Evolutionary conservation across 2,797 vertebrate genomes (phyloP).

Genomic region (Sebastes taczanowskii): DNA sequence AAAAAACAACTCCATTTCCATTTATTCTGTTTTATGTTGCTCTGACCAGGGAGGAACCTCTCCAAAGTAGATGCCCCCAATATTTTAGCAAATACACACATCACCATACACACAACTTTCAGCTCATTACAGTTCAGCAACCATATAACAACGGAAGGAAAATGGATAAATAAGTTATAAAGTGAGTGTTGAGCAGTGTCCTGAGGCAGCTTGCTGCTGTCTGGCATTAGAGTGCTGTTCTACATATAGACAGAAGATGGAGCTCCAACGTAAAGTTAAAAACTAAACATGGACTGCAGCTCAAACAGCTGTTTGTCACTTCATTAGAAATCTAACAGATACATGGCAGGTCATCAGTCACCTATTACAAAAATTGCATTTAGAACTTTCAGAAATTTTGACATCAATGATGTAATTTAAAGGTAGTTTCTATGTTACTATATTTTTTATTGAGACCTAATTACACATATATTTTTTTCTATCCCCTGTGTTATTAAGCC

Average conservation of each 20-base stretch:
- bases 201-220: neutral
- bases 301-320: neutral
- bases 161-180: neutral
- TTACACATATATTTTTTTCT: neutral
- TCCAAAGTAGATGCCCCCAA: no score
- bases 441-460: neutral
- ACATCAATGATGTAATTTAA: neutral
- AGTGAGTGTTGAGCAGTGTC: neutral
- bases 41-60: no score
- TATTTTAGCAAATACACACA: no score
- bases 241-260: constrained; percentile 37
- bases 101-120: neutral
- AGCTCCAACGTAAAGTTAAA: constrained; percentile 6
- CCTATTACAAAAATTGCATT: fast-evolving
- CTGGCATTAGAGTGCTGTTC: neutral
- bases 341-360: no score
- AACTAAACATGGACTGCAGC: neutral
- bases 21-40: no score
- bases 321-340: neutral
- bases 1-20: no score
- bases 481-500: no score
- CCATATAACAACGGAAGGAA: neutral
- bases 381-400: neutral
- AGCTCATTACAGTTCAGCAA: neutral
- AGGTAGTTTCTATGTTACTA: neutral